Evolutionary conservation across 1,140 invertebrate genomes (phyloP).

Genomic region (Pinna nobilis): DNA sequence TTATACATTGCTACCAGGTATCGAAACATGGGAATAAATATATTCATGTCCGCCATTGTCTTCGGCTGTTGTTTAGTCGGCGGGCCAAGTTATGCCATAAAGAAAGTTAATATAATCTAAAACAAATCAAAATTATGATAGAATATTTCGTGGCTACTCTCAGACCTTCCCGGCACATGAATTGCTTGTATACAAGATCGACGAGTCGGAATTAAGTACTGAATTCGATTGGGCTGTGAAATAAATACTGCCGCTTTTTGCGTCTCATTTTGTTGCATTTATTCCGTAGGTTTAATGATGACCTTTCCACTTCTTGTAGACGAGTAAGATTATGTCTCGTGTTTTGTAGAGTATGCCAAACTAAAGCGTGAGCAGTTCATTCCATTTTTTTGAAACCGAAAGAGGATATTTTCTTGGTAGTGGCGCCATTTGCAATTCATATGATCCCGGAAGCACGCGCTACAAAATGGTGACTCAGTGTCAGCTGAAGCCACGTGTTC

Average conservation of each 20-base stretch:
- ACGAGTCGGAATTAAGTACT: not conserved
- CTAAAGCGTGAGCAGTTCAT: too few species aligned
- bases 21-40: conserved; percentile 26
- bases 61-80: not conserved
- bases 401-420: conserved; percentile 7
- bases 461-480: conserved; percentile 24
- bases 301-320: not conserved
- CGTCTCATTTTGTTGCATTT: not conserved
- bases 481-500: too few species aligned
- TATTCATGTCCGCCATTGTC: conserved; percentile 17
- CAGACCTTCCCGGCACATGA: not conserved
- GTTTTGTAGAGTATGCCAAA: too few species aligned
- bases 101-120: not conserved
- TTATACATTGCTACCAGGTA: conserved; percentile 23
- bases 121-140: too few species aligned
- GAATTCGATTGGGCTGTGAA: not conserved
- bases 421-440: conserved; percentile 16
- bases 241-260: not conserved
- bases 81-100: not conserved
- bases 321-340: not conserved
- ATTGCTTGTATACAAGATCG: not conserved
- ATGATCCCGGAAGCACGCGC: conserved; percentile 18
- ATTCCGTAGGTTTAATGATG: not conserved
- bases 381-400: too few species aligned
- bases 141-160: not conserved